phyloP scores from a whole-genome alignment of 1,140 invertebrate species.

The Oedothorax gibbosus region DNA sequence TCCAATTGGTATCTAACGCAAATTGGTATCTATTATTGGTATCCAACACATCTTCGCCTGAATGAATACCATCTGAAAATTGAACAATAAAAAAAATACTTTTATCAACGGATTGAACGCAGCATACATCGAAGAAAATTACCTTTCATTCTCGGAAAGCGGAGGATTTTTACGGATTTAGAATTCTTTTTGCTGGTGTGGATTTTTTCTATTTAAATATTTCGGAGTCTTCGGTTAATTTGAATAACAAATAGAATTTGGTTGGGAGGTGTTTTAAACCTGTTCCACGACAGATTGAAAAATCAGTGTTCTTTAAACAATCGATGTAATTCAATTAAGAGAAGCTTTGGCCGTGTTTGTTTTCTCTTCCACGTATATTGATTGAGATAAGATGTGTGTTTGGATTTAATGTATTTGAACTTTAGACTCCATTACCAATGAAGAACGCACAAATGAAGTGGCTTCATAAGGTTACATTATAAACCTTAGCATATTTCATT shows the following conservation, averaged over 20 bases:
- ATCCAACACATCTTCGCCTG: neutral
- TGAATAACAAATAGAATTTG: conserved; percentile 13
- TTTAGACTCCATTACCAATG: no score
- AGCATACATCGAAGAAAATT: conserved; percentile 12
- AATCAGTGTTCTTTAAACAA: neutral
- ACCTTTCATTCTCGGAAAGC: conserved; percentile 12
- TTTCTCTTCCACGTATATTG: no score
- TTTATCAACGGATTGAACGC: neutral
- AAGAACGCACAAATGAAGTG: no score
- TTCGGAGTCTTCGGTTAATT: neutral
- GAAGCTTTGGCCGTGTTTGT: no score
- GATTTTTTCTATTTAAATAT: conserved; percentile 2
- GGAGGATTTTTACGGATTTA: no score
- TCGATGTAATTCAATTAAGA: conserved; percentile 8
- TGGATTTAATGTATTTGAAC: no score
- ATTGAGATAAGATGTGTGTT: no score
- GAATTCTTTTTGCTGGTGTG: no score
- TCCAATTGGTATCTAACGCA: neutral
- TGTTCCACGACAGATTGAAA: neutral
- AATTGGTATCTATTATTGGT: neutral
- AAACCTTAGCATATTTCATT: no score
- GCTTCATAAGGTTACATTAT: no score
- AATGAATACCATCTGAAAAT: neutral
- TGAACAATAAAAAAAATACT: no score
- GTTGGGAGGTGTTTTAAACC: neutral